Evolutionary conservation across 1,140 invertebrate species (phyloP), one percentile per base, ranked within the genome.

Genomic region (Wasmannia auropunctata): DNA sequence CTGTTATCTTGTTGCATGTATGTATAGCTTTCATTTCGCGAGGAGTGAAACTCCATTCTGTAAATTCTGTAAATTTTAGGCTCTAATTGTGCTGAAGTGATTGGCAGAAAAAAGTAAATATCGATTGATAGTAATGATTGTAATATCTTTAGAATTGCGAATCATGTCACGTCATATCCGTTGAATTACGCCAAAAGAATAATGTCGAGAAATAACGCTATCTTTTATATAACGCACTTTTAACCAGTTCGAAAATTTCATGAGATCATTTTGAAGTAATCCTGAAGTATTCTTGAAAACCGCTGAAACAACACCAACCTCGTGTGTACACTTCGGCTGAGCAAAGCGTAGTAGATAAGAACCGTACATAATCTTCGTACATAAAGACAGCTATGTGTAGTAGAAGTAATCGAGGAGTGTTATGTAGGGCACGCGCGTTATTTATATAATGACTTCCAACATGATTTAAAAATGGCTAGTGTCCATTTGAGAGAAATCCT

Each of bases 181-280:
- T 62, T 86, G 62, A 89, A 77, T 74, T 37, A 88, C 62, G 16
- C n/a, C 80, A 25, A 43, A 43, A 65, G 31, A 63, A 67, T 46
- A n/a, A 65, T 46, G 63, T 43, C 63, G 5, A 43, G 22, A 67
- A 67, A 43, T 40, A 67, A 67, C 4, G 37, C 56, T 87, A 91
- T 92, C 79, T 91, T 88, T 90, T 91, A 74, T 91, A 90, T 86
- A 60, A 84, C 43, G 54, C 56, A 87, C 63, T 70, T 79, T 70
- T 85, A 40, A 87, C 86, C 81, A 86, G 69, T 90, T 37, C 62
- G 65, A 86, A 91, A 77, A 90, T 88, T 80, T 86, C n/a, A 22
- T n/a, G 80, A 88, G 86, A 87, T 89, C 63, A 86, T 58, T 63
- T 60, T 43, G n/a, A 72, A 69, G 25, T 86, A 81, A 86, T 65